A percentile compares a stretch with the other conserved stretches of the same genome.
Evolutionary conservation across 2,113 vertebrate species (phyloP).

Genomic region (Scalopus aquaticus): DNA sequence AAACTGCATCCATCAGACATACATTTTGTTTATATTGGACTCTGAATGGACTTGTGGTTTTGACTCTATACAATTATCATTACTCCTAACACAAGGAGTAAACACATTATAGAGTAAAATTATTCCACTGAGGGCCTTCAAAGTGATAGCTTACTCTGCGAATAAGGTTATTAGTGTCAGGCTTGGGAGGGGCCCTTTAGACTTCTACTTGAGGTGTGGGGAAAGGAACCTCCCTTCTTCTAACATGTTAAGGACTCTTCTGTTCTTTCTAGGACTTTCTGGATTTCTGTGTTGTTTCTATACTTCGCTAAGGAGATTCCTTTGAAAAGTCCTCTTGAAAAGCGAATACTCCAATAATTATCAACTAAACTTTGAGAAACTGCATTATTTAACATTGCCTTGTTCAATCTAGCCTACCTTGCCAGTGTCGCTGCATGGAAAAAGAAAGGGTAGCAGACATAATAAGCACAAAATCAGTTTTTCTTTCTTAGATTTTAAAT

Average conservation of each 20-base stretch:
- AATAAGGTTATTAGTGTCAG: not conserved
- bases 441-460: not conserved
- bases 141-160: not conserved
- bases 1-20: constrained; percentile 11
- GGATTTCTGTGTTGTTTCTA: not conserved
- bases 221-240: not conserved
- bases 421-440: not conserved
- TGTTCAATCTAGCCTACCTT: not conserved
- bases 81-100: not conserved
- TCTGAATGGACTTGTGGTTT: not conserved
- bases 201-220: not conserved
- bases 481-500: constrained; percentile 39
- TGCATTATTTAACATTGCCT: not conserved
- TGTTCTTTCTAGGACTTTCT: not conserved
- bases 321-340: not conserved
- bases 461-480: not conserved
- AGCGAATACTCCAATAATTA: not conserved
- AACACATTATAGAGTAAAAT: not conserved
- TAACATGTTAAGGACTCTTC: not conserved
- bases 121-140: not conserved
- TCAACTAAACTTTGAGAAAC: not conserved
- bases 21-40: constrained; percentile 36
- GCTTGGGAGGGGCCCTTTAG: not conserved
- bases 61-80: not conserved
- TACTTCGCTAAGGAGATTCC: not conserved